Conservation (phyloP, 2,797 vertebrate genomes). For the Pipistrellus pipistrellus region DNA sequence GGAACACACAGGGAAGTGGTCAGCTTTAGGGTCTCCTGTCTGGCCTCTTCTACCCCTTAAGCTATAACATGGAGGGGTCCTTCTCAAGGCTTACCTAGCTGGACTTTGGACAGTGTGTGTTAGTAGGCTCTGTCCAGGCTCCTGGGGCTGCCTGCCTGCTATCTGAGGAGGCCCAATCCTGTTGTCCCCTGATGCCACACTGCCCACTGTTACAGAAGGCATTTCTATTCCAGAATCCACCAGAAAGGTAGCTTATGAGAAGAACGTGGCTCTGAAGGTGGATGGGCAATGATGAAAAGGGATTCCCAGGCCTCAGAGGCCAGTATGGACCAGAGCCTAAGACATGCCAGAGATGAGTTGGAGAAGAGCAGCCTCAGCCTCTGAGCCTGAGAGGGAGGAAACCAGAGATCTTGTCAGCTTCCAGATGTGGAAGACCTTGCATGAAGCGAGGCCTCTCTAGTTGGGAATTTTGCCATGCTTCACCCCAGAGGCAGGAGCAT, state of each 20-base stretch:
- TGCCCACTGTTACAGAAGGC: not conserved
- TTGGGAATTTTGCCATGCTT: fast-evolving
- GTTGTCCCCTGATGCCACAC: not conserved
- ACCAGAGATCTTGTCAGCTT: not conserved
- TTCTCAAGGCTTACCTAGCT: not conserved
- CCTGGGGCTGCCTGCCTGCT: not conserved
- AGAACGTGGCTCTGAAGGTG: not conserved
- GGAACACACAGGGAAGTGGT: not conserved
- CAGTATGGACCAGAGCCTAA: not conserved
- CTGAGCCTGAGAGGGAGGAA: not conserved
- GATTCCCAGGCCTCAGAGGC: too few relatives aligned
- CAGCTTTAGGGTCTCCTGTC: not conserved
- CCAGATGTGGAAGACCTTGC: not conserved
- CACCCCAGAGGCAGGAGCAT: not conserved
- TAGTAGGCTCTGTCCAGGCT: not conserved
- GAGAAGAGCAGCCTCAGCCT: not conserved
- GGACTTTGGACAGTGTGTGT: not conserved
- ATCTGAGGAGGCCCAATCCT: not conserved
- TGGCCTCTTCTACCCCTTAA: fast-evolving
- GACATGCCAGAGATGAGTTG: not conserved
- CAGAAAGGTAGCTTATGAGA: too few relatives aligned
- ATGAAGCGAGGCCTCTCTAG: fast-evolving
- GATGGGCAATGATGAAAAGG: not conserved
- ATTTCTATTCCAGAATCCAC: fast-evolving
- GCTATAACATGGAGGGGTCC: too few relatives aligned